phyloP scores from a whole-genome alignment of 2,797 vertebrate genomes.

The Gastrophryne carolinensis region DNA sequence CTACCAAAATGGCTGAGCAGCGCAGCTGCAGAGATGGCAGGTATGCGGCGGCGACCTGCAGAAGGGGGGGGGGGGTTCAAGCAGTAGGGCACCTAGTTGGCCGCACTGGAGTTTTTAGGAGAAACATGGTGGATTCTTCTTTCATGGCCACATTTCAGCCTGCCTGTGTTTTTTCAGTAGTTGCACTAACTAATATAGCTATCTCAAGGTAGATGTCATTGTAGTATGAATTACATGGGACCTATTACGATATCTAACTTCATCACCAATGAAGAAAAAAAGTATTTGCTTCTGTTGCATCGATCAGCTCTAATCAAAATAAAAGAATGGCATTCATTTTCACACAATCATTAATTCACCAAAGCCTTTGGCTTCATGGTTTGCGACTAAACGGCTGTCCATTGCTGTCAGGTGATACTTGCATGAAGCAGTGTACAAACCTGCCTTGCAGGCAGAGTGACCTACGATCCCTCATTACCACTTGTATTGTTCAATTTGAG shows the following conservation, averaged over 20 bases:
- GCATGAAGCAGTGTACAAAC: slow-evolving; percentile 21
- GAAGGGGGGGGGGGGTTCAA: too few relatives aligned
- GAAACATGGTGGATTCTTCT: too few relatives aligned
- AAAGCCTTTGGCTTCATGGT: slow-evolving; percentile 6
- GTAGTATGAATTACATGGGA: neutral
- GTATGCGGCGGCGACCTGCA: too few relatives aligned
- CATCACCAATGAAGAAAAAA: neutral
- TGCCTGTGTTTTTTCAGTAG: too few relatives aligned
- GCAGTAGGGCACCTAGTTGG: too few relatives aligned
- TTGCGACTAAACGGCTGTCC: slow-evolving; percentile 8
- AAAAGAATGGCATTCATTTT: neutral
- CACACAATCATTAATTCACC: neutral
- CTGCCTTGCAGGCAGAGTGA: slow-evolving; percentile 28
- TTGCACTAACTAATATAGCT: too few relatives aligned
- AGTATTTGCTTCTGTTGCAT: neutral
- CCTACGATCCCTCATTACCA: slow-evolving; percentile 33
- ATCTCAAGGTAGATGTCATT: too few relatives aligned
- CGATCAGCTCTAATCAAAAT: neutral
- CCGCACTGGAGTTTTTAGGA: too few relatives aligned
- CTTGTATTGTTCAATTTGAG: slow-evolving; percentile 14
- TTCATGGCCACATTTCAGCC: too few relatives aligned
- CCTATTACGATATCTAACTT: neutral
- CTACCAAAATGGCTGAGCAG: too few relatives aligned
- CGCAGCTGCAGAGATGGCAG: too few relatives aligned
- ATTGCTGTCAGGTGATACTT: slow-evolving; percentile 23